Conservation (phyloP, 2,888 invertebrate genomes). For the Drosophila limbata region DNA sequence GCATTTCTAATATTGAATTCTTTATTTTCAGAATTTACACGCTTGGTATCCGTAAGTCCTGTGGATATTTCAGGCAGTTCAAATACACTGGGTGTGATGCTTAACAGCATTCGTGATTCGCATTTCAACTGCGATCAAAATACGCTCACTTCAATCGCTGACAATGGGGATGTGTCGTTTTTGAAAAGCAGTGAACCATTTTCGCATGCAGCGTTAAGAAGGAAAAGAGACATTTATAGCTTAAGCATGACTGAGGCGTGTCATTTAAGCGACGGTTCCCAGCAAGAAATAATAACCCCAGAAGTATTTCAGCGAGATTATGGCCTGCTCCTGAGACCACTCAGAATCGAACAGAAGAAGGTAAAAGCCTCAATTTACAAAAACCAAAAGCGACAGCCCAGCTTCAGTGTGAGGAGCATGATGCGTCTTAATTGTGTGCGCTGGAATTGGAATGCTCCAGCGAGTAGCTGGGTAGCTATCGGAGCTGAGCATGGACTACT, state of each 20-base stretch:
- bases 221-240: conserved; percentile 38
- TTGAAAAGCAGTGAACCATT: conserved; percentile 64
- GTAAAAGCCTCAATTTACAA: conserved; percentile 13
- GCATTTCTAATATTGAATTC: not conserved
- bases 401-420: conserved; percentile 54
- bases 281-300: conserved; percentile 16
- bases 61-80: conserved; percentile 48
- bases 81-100: conserved; percentile 55
- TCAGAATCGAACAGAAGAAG: conserved; percentile 44
- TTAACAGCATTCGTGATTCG: conserved; percentile 62
- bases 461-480: conserved; percentile 71
- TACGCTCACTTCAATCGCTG: conserved; percentile 58
- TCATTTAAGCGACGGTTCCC: conserved; percentile 46
- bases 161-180: conserved; percentile 81
- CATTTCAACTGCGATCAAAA: conserved; percentile 72
- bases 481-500: conserved; percentile 84
- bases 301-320: conserved; percentile 72
- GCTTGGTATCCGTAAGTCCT: conserved; percentile 63
- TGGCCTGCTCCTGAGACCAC: conserved; percentile 76
- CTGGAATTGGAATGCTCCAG: conserved; percentile 79
- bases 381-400: conserved; percentile 53
- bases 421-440: conserved; percentile 78
- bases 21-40: conserved; percentile 37
- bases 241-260: conserved; percentile 67
- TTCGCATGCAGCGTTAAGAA: conserved; percentile 48